Base-by-base conservation (phyloP, 2,113 vertebrate genomes). In the Xyliphius kryptos region DNA sequence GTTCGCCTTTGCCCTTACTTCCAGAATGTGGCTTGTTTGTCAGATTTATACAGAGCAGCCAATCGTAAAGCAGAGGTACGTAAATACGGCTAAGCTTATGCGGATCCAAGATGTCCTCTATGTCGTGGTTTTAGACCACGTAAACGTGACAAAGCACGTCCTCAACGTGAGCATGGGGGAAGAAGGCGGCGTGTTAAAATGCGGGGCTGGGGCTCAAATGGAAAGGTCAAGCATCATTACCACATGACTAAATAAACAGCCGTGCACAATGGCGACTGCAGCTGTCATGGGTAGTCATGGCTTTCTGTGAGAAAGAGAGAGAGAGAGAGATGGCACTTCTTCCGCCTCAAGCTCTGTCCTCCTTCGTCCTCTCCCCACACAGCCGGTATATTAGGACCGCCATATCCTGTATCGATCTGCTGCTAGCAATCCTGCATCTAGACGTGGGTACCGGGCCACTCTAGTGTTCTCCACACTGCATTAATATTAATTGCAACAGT, bases 401-500 rank as follows among this genome's bases (percentile, higher is more conserved):
- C 83, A 86, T 83, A 85, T 84, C 87, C 82, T 86, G 80, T 75
- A 77, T 74, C 75, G 81, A 87, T 85, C 79, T 84, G 75, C 80
- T 72, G 79, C 75, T 70, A n/a, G 79, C 76, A 77, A 78, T 78
- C 76, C 68, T n/a, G n/a, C 78, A 74, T 75, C 72, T 73, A 79
- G 62, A 75, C 69, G 56, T 70, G 63, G n/a, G 70, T 68, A 77
- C 72, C 67, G 77, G 72, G 74, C 74, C 77, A 79, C 77, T 76
- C 80, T 73, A 77, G 79, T 76, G 60, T 61, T 78, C 82, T 83
- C 82, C 81, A 82, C 74, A 82, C 80, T 76, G 72, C 80, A 83
- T 86, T 83, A 85, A 88, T 86, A 85, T 84, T 85, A 87, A 87
- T 83, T 84, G 84, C 78, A 53, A 77, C 77, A 77, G 76, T 74